Evolutionary conservation across 2,113 vertebrate species (phyloP).

Genomic region (Pomatorhinus ruficollis): DNA sequence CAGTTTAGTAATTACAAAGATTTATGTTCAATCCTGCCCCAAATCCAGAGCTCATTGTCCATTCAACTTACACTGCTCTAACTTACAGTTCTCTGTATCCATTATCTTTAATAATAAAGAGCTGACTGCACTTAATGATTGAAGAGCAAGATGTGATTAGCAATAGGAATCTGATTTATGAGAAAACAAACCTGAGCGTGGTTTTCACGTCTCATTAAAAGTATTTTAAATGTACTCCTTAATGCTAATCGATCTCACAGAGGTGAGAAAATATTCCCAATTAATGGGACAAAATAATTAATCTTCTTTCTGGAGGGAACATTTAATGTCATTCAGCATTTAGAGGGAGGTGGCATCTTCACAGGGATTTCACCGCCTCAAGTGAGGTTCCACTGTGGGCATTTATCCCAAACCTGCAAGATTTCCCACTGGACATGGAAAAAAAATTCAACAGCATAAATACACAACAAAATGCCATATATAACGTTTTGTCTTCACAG

Average conservation of each 20-base stretch:
- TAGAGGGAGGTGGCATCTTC: not conserved
- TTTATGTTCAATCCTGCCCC: constrained; percentile 50
- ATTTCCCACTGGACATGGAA: not conserved
- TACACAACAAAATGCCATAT: not conserved
- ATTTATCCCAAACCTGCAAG: not conserved
- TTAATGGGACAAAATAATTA: constrained; percentile 33
- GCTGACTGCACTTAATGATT: constrained; percentile 57
- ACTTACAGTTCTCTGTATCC: constrained; percentile 43
- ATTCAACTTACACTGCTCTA: constrained; percentile 22
- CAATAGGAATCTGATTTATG: constrained; percentile 56
- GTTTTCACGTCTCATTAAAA: constrained; percentile 63
- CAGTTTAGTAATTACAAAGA: constrained; percentile 48
- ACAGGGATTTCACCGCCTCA: not conserved
- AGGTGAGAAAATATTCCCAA: constrained; percentile 28
- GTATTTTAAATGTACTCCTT: constrained; percentile 44
- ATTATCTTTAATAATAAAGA: constrained; percentile 66
- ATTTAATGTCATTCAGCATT: not conserved
- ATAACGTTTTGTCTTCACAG: not conserved
- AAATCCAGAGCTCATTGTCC: constrained; percentile 53
- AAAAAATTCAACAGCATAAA: not conserved
- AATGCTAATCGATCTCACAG: constrained; percentile 44
- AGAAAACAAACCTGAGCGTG: constrained; percentile 56
- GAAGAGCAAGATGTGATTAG: constrained; percentile 61
- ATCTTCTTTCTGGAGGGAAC: not conserved
- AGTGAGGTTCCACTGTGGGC: not conserved